A percentile compares a stretch with the other conserved stretches of the same genome.
Conservation (phyloP, 1,140 invertebrate genomes). For the Macrotrachela quadricornifera region DNA sequence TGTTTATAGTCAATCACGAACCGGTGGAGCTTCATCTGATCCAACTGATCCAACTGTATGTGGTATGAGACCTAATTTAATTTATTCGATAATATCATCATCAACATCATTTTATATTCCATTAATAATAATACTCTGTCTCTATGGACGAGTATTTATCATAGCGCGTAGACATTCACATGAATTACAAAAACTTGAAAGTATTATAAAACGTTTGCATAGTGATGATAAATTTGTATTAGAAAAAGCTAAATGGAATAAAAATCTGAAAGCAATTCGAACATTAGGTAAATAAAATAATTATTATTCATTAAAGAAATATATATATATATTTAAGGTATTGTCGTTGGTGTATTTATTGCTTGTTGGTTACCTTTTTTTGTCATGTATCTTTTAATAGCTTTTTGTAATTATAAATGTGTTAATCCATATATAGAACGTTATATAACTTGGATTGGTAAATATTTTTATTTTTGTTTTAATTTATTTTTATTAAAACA, state of each 20-base stretch:
- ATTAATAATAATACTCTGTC: conserved; percentile 75
- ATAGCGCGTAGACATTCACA: neutral
- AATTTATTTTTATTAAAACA: no score
- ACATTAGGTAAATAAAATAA: conserved; percentile 7
- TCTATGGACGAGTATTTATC: conserved; percentile 24
- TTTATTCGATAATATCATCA: conserved; percentile 84
- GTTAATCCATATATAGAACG: neutral
- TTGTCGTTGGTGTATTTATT: conserved; percentile 14
- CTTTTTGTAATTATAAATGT: conserved; percentile 46
- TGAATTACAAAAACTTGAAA: no score
- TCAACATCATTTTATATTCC: conserved; percentile 90
- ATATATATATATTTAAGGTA: neutral
- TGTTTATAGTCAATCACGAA: neutral
- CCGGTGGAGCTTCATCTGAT: neutral
- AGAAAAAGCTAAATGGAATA: neutral
- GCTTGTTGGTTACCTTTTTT: conserved; percentile 9
- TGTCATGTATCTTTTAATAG: conserved; percentile 1
- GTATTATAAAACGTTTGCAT: no score
- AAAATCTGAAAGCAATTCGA: conserved; percentile 5
- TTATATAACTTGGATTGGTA: conserved; percentile 58
- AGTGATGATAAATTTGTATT: no score
- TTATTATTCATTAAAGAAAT: neutral
- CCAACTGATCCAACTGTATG: conserved; percentile 29
- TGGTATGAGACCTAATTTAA: conserved; percentile 65
- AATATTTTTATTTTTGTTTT: no score